phyloP scores from a whole-genome alignment of 1,140 invertebrate genomes.

The Bombus superbus region DNA sequence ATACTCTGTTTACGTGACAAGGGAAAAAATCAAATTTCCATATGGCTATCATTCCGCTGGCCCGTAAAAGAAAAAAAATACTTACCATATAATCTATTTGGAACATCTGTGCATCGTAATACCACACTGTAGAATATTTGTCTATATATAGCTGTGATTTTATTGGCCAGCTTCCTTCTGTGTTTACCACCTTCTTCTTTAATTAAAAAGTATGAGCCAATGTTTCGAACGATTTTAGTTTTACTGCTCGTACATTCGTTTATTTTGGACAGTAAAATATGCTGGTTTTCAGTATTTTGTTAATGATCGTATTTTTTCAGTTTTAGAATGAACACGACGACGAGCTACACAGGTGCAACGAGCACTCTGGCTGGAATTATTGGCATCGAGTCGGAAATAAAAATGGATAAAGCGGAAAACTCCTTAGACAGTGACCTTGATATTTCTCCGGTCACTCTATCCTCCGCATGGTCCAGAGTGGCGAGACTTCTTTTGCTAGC shows the following conservation, averaged over 20 bases:
- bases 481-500: slow-evolving; percentile 87
- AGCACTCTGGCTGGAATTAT: slow-evolving; percentile 71
- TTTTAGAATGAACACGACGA: slow-evolving; percentile 66
- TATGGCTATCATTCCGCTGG: too few species aligned
- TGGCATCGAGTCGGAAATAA: slow-evolving; percentile 61
- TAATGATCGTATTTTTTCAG: slow-evolving; percentile 15
- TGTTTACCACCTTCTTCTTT: neutral
- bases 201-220: neutral
- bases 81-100: neutral
- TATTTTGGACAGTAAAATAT: too few species aligned
- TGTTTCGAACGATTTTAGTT: neutral
- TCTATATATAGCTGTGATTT: neutral
- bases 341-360: slow-evolving; percentile 52
- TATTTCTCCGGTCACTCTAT: slow-evolving; percentile 86
- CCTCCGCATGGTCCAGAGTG: slow-evolving; percentile 87
- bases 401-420: slow-evolving; percentile 65
- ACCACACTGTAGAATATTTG: neutral
- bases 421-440: slow-evolving; percentile 72
- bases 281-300: neutral
- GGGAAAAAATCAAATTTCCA: too few species aligned
- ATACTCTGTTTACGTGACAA: too few species aligned
- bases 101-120: neutral
- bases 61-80: too few species aligned
- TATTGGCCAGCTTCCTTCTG: neutral
- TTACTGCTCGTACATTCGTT: neutral